Percentiles rank a stretch among this genome's conserved stretches.
Conservation (phyloP, 2,888 invertebrate genomes). For the Aelia acuminata region DNA sequence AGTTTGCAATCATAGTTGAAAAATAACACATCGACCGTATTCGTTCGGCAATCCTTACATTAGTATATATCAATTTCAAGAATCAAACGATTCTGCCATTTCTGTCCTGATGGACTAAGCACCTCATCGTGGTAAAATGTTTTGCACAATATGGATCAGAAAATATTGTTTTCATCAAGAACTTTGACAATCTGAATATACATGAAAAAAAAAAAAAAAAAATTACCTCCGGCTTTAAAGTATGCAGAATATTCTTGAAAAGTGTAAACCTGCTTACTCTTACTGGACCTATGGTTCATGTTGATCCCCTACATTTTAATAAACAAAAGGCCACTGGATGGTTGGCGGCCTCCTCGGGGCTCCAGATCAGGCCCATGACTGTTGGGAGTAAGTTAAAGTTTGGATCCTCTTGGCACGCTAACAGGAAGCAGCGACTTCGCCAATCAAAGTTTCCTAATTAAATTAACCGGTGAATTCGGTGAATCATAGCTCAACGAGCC, state of each 20-base stretch:
- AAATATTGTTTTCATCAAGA: neutral
- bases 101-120: too few species aligned
- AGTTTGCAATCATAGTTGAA: too few species aligned
- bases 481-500: neutral
- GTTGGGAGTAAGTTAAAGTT: neutral
- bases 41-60: too few species aligned
- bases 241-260: slow-evolving; percentile 27
- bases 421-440: neutral
- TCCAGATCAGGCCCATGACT: slow-evolving; percentile 9
- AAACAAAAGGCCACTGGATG: neutral
- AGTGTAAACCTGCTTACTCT: neutral
- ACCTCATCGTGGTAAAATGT: too few species aligned
- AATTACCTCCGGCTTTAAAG: slow-evolving; percentile 52
- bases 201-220: neutral
- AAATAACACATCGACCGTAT: too few species aligned
- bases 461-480: slow-evolving; percentile 20
- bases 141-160: neutral
- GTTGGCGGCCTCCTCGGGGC: neutral
- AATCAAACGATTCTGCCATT: too few species aligned
- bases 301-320: slow-evolving; percentile 50
- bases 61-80: too few species aligned
- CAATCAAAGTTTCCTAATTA: slow-evolving; percentile 55
- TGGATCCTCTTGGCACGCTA: slow-evolving; percentile 34
- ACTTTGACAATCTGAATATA: neutral
- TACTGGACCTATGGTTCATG: slow-evolving; percentile 32